Evolutionary conservation across 2,113 vertebrate species (phyloP).

Genomic region (Seriola rivoliana): DNA sequence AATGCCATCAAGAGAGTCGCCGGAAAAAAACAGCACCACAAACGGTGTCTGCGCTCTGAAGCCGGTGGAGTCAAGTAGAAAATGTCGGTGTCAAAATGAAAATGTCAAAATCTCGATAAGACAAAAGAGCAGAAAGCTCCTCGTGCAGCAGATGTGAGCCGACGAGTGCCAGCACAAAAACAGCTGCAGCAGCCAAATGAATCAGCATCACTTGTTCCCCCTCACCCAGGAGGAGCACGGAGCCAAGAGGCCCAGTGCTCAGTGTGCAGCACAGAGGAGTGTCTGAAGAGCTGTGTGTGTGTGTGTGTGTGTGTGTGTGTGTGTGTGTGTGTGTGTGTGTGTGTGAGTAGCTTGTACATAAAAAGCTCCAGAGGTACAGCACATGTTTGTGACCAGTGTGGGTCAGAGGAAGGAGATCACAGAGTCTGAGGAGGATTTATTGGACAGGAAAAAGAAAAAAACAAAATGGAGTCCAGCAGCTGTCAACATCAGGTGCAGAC

Average conservation of each 20-base stretch:
- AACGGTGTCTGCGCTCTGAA: conserved; percentile 7
- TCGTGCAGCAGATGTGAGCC: conserved; percentile 33
- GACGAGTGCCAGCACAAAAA: conserved; percentile 30
- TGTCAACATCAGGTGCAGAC: too few relatives aligned
- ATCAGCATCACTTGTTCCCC: conserved; percentile 33
- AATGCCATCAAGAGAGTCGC: background rate
- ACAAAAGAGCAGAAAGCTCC: conserved; percentile 31
- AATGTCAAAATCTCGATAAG: conserved; percentile 40
- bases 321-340: background rate
- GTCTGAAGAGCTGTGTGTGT: background rate
- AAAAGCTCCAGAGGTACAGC: background rate
- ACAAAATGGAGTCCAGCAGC: too few relatives aligned
- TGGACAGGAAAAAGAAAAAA: too few relatives aligned
- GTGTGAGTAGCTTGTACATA: background rate
- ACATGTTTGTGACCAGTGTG: background rate
- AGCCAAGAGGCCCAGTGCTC: conserved; percentile 3
- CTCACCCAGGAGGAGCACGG: conserved; percentile 15
- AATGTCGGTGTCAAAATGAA: conserved; percentile 22
- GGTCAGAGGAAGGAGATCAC: background rate
- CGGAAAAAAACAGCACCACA: background rate
- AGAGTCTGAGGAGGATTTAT: background rate
- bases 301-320: background rate
- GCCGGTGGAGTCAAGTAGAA: background rate
- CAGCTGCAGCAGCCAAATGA: conserved; percentile 42
- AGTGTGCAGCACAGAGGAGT: background rate